These are phyloP conservation scores for Hylaeus anthracinus DNA, from an alignment of 1,140 invertebrate genomes.

Conservation along the genomic window DNA sequence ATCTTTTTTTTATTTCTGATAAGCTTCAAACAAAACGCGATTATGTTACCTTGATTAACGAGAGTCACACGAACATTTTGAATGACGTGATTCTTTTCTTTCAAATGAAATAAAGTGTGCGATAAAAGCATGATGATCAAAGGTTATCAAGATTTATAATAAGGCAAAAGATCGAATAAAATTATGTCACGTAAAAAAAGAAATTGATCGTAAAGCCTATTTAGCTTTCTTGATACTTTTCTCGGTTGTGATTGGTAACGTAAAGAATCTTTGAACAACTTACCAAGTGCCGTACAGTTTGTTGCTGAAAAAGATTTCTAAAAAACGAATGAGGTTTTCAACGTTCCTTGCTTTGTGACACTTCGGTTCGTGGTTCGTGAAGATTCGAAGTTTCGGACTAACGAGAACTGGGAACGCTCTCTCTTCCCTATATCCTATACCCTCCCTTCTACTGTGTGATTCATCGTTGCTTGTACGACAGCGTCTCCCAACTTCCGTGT, in stretches of 20 bases:
- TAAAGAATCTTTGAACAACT: not conserved
- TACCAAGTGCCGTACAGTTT: not conserved
- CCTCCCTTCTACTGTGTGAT: constrained; percentile 25
- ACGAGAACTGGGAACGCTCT: not conserved
- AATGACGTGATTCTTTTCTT: not conserved
- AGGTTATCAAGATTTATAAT: not conserved
- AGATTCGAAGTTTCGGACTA: not conserved
- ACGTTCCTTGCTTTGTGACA: not conserved
- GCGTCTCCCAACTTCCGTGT: constrained; percentile 9
- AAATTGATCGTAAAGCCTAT: too few relatives aligned
- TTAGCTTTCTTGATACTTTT: not conserved
- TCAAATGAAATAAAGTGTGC: not conserved
- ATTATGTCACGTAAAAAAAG: not conserved
- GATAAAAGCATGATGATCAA: not conserved
- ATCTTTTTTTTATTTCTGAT: not conserved
- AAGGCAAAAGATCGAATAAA: not conserved
- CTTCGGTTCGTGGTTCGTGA: not conserved
- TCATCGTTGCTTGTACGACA: not conserved
- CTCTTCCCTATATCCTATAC: constrained; percentile 26
- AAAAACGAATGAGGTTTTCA: not conserved
- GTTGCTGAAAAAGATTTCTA: not conserved
- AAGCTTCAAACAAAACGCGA: not conserved
- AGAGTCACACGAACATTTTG: not conserved
- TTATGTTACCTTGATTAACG: not conserved
- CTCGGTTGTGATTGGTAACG: too few relatives aligned